Evolutionary conservation across 2,797 vertebrate species (phyloP), one percentile per base, ranked within the genome.

Genomic region (Cirrhinus molitorella): DNA sequence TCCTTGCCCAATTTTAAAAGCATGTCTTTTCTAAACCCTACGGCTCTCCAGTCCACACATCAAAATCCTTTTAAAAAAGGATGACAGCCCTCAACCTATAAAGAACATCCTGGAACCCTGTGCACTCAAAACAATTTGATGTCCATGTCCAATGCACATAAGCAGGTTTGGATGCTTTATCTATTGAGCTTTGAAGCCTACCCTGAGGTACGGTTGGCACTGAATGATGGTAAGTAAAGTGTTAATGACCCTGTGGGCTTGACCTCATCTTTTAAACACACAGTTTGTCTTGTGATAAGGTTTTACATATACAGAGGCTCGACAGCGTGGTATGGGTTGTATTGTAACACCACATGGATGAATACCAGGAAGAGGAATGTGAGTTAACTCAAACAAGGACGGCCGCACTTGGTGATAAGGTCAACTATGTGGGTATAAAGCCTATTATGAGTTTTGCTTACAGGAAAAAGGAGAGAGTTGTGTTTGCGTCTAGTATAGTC

Each of bases 361-460:
- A 55, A 80, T 72, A 70, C 84, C 79, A 85, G 80, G 79, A 81
- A 80, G 59, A 84, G 70, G 84, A 84, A 83, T 63, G 45, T 0
- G 31, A 71, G 65, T 49, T 55, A 59, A 21, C 81, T 40, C 57
- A 65, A 75, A 82, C 59, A 86, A 81, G 73, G 65, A 77, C 75
- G 73, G 77, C 0, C 23, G 2, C 40, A 70, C 45, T 83, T 37
- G 13, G 34, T 9, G 47, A 80, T 84, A 83, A 73, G 53, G 51
- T 81, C 53, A 75, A 65, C 76, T 83, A 68, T 79, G 61, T 45
- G 75, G n/a, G 65, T 47, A 31, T 80, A 73, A 79, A 83, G 34
- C 49, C 83, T 53, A 17, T 57, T 8, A 37, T n/a, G 68, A 83
- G 43, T 79, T 57, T 81, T 49, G 43, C 57, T 79, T 68, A 49